Conservation (phyloP, 2,113 vertebrate genomes). For the Polypterus senegalus region DNA sequence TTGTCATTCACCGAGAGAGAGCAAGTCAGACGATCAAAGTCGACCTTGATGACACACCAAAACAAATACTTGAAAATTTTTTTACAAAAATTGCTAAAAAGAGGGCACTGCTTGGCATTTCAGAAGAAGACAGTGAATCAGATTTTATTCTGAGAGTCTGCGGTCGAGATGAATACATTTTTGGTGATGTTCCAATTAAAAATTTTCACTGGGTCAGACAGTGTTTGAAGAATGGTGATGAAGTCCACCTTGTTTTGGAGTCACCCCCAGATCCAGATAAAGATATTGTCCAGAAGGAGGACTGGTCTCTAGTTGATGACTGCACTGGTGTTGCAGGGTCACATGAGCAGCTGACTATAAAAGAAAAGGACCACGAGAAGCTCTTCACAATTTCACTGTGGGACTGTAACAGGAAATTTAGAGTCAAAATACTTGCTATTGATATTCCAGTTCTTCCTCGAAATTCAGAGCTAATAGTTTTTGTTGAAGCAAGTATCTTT, state of each 20-base stretch:
- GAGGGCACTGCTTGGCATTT: slow-evolving; percentile 73
- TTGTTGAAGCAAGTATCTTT: slow-evolving; percentile 89
- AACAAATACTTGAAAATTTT: slow-evolving; percentile 70
- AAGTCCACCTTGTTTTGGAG: slow-evolving; percentile 86
- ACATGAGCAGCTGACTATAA: slow-evolving; percentile 88
- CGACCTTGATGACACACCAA: slow-evolving; percentile 74
- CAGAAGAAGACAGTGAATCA: slow-evolving; percentile 61
- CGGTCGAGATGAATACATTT: slow-evolving; percentile 87
- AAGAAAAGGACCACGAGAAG: slow-evolving; percentile 85
- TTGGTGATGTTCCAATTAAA: slow-evolving; percentile 71
- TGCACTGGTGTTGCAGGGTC: slow-evolving; percentile 89
- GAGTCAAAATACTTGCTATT: slow-evolving; percentile 85
- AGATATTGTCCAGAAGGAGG: slow-evolving; percentile 80
- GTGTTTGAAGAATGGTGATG: slow-evolving; percentile 83
- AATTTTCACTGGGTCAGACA: slow-evolving; percentile 90
- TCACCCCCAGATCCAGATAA: slow-evolving; percentile 58
- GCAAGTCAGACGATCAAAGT: slow-evolving; percentile 90
- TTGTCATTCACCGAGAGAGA: slow-evolving; percentile 74
- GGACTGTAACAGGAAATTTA: slow-evolving; percentile 90
- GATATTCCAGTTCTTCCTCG: slow-evolving; percentile 82
- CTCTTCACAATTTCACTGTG: slow-evolving; percentile 96
- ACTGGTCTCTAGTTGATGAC: slow-evolving; percentile 92
- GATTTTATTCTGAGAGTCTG: slow-evolving; percentile 87
- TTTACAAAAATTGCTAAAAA: slow-evolving; percentile 84
- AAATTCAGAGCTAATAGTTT: slow-evolving; percentile 74